Percentiles rank a stretch among this genome's conserved stretches.
These are phyloP conservation scores for Gymnothorax javanicus DNA, from an alignment of 2,797 vertebrate species.

Conservation along the genomic window DNA sequence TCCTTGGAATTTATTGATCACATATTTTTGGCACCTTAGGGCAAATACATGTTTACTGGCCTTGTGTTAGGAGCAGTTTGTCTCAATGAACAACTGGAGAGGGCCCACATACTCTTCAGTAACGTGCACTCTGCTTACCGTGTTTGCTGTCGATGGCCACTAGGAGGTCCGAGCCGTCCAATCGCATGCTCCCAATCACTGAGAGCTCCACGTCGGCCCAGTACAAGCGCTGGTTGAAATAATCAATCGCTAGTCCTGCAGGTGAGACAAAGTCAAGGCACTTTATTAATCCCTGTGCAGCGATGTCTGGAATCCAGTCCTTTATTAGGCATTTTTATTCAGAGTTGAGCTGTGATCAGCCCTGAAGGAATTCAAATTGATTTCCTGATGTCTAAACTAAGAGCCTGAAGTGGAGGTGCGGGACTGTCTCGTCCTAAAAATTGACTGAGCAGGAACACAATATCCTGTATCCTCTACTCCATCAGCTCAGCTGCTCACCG, in stretches of 20 bases:
- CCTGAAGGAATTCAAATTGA: not conserved
- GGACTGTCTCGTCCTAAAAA: not conserved
- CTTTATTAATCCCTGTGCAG: too few relatives aligned
- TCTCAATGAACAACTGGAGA: not conserved
- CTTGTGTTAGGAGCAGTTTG: not conserved
- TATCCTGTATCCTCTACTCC: not conserved
- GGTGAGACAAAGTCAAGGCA: slow-evolving; percentile 11
- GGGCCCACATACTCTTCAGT: too few relatives aligned
- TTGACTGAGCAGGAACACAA: not conserved
- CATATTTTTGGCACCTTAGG: not conserved
- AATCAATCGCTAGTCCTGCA: slow-evolving; percentile 82
- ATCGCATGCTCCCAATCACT: slow-evolving; percentile 78
- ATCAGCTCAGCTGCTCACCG: not conserved
- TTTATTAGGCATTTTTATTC: not conserved
- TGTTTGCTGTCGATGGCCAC: slow-evolving; percentile 74
- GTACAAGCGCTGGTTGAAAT: slow-evolving; percentile 81
- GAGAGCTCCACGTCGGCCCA: slow-evolving; percentile 87
- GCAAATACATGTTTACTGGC: not conserved
- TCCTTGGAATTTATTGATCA: not conserved
- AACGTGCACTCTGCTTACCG: slow-evolving; percentile 59
- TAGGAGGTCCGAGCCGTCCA: slow-evolving; percentile 76
- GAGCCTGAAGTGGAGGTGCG: not conserved
- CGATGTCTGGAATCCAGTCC: not conserved
- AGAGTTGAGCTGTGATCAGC: not conserved
- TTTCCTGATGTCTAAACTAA: not conserved